These are phyloP conservation scores for Cabera pusaria DNA, from an alignment of 2,888 invertebrate species.

Conservation along the genomic window DNA sequence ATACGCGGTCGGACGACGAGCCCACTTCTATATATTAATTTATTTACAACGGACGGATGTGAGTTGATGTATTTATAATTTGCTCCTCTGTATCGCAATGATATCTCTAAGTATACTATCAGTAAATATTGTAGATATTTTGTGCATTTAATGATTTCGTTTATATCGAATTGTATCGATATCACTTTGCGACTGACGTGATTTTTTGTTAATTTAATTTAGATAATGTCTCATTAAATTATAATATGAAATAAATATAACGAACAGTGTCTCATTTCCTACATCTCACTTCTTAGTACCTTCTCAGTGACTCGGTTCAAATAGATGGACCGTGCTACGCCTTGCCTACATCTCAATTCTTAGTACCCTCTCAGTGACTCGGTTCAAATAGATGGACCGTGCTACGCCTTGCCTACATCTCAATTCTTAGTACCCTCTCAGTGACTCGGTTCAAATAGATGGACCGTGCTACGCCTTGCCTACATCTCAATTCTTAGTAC, in stretches of 20 bases:
- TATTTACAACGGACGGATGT: slow-evolving; percentile 31
- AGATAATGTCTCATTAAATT: slow-evolving; percentile 40
- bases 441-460: too few species aligned
- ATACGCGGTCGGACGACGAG: not conserved
- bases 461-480: too few species aligned
- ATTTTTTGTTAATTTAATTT: slow-evolving; percentile 45
- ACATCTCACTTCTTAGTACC: too few species aligned
- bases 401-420: too few species aligned
- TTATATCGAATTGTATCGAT: slow-evolving; percentile 43
- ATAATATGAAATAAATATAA: slow-evolving; percentile 18
- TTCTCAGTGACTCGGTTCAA: too few species aligned
- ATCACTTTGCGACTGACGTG: slow-evolving; percentile 48
- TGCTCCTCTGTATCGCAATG: slow-evolving; percentile 39
- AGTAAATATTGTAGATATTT: slow-evolving; percentile 44
- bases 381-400: too few species aligned
- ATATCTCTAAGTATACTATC: slow-evolving; percentile 38
- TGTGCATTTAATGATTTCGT: slow-evolving; percentile 49
- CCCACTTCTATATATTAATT: slow-evolving; percentile 34
- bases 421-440: too few species aligned
- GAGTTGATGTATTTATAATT: slow-evolving; percentile 28
- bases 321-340: too few species aligned
- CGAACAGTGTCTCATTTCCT: too few species aligned
- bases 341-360: too few species aligned
- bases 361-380: too few species aligned
- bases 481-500: too few species aligned